Conservation (phyloP, 2,113 vertebrate genomes). For the Dipodomys stephensi region DNA sequence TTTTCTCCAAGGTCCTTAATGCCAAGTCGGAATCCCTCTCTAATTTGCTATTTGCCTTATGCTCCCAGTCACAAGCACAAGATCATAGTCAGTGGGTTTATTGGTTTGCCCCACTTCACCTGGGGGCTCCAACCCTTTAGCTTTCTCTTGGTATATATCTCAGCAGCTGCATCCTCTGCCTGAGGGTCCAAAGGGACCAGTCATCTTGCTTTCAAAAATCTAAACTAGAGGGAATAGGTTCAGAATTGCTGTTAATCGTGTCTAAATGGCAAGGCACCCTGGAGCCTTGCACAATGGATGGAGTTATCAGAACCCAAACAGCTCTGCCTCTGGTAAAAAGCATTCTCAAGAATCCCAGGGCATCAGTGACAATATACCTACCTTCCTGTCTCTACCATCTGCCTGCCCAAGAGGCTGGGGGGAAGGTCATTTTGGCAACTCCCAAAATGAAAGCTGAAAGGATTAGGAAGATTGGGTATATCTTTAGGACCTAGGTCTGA, state of each 20-base stretch:
- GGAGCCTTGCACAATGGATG: conserved; percentile 25
- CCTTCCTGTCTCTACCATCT: conserved; percentile 1
- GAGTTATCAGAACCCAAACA: conserved; percentile 54
- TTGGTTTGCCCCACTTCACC: conserved; percentile 46
- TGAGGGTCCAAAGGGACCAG: conserved; percentile 28
- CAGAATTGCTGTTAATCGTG: conserved; percentile 54
- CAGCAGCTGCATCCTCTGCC: background rate
- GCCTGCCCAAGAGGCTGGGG: background rate
- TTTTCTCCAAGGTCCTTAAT: conserved; percentile 76
- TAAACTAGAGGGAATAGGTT: conserved; percentile 54
- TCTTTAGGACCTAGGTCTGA: conserved; percentile 1
- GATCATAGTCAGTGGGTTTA: conserved; percentile 68
- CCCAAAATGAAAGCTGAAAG: background rate
- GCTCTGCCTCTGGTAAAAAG: conserved; percentile 59
- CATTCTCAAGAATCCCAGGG: background rate
- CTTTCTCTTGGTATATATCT: background rate
- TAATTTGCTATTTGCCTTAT: conserved; percentile 76
- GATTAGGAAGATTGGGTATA: background rate
- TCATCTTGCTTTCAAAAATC: conserved; percentile 66
- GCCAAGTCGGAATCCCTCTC: conserved; percentile 67
- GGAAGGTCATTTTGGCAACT: background rate
- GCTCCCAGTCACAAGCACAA: conserved; percentile 42
- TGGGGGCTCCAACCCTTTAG: conserved; percentile 19
- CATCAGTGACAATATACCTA: background rate
- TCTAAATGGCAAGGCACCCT: conserved; percentile 65